Conservation (phyloP, 2,888 invertebrate species). For the Galerucella nymphaeae region DNA sequence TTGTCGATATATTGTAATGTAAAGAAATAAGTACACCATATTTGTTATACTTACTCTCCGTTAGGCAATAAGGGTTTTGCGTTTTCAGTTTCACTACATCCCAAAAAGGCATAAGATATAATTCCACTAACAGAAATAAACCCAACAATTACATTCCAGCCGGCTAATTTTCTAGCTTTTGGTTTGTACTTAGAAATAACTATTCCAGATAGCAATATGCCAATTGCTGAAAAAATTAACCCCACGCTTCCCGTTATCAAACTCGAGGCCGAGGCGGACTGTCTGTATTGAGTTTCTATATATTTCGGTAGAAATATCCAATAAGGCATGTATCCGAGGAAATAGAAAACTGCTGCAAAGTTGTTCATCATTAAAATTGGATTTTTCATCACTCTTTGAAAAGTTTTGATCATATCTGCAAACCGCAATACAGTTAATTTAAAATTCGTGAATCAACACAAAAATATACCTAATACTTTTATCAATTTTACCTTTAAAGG, state of each 20-base stretch:
- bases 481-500: slow-evolving; percentile 60
- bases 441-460: slow-evolving; percentile 33
- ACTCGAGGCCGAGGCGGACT: slow-evolving; percentile 80
- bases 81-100: slow-evolving; percentile 73
- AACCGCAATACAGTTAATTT: background rate
- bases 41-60: slow-evolving; percentile 59
- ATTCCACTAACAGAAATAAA: slow-evolving; percentile 73
- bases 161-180: slow-evolving; percentile 73
- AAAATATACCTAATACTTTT: slow-evolving; percentile 34
- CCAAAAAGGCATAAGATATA: slow-evolving; percentile 74
- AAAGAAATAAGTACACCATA: no score
- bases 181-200: slow-evolving; percentile 76
- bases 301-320: slow-evolving; percentile 87
- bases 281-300: slow-evolving; percentile 83
- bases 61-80: slow-evolving; percentile 63
- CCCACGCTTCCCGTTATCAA: slow-evolving; percentile 79
- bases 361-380: slow-evolving; percentile 79
- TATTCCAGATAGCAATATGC: slow-evolving; percentile 75
- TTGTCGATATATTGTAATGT: no score
- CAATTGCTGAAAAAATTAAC: slow-evolving; percentile 76
- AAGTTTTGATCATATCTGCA: slow-evolving; percentile 72
- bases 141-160: slow-evolving; percentile 77
- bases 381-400: slow-evolving; percentile 73
- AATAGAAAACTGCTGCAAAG: slow-evolving; percentile 78
- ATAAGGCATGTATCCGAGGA: slow-evolving; percentile 78